phyloP scores from a whole-genome alignment of 2,113 vertebrate genomes.

The Colistium nudipinnis region DNA sequence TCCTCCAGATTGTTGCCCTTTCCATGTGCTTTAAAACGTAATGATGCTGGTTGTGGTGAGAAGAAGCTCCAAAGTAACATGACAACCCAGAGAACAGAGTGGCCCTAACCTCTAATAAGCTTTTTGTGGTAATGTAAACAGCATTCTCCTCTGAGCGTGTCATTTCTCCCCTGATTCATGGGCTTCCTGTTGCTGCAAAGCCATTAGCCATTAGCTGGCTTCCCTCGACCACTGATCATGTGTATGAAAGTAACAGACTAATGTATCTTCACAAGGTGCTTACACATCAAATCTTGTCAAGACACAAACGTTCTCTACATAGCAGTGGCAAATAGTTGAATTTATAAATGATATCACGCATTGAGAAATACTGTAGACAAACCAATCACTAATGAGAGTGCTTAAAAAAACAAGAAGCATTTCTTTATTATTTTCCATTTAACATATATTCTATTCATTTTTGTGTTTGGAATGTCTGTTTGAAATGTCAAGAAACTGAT shows the following conservation, averaged over 20 bases:
- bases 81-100: conserved; percentile 3
- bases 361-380: not conserved
- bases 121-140: conserved; percentile 41
- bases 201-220: conserved; percentile 62
- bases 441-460: no score
- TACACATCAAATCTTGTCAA: not conserved
- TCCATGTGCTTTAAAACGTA: not conserved
- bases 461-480: no score
- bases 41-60: not conserved
- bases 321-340: not conserved
- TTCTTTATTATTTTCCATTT: no score
- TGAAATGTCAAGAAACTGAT: no score
- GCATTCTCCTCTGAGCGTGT: conserved; percentile 23
- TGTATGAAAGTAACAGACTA: conserved; percentile 23
- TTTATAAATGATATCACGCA: not conserved
- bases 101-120: conserved; percentile 27
- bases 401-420: no score
- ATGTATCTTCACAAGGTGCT: conserved; percentile 14
- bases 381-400: no score
- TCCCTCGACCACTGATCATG: conserved; percentile 37
- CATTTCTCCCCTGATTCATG: conserved; percentile 25
- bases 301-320: not conserved
- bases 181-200: conserved; percentile 45
- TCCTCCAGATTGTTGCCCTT: no score
- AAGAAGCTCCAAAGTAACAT: not conserved